Conservation (phyloP, 2,113 vertebrate genomes). For the Ciconia boyciana region DNA sequence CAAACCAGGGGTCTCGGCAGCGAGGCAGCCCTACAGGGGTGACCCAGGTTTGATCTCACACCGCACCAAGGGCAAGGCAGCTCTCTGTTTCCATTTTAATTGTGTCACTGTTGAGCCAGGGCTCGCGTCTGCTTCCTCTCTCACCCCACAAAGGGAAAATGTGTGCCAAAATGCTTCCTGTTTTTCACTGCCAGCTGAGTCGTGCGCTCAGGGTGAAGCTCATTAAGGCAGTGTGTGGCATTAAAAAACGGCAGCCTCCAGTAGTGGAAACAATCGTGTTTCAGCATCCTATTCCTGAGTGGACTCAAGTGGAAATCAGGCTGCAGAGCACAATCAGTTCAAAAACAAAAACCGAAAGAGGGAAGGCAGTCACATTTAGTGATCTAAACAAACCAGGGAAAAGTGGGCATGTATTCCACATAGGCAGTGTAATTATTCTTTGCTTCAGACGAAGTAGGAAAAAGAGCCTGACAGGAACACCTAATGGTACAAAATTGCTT, state of each 20-base stretch:
- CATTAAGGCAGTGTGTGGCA: constrained; percentile 9
- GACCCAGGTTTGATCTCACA: background rate
- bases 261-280: background rate
- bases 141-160: constrained; percentile 47
- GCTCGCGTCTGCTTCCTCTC: constrained; percentile 24
- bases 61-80: background rate
- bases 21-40: background rate
- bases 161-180: constrained; percentile 55
- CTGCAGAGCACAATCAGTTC: background rate
- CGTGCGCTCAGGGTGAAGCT: background rate
- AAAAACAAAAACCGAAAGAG: constrained; percentile 31
- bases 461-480: background rate
- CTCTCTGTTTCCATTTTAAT: constrained; percentile 38
- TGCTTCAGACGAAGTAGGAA: background rate
- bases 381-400: background rate
- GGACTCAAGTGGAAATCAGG: constrained; percentile 15
- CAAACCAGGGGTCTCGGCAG: background rate
- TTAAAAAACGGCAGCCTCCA: background rate
- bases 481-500: background rate
- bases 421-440: background rate
- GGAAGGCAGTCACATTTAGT: background rate
- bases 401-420: background rate
- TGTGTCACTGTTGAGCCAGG: constrained; percentile 29
- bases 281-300: background rate
- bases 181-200: constrained; percentile 56